Base-by-base conservation (phyloP, 2,888 invertebrate genomes). In the Bombylius discolor region DNA sequence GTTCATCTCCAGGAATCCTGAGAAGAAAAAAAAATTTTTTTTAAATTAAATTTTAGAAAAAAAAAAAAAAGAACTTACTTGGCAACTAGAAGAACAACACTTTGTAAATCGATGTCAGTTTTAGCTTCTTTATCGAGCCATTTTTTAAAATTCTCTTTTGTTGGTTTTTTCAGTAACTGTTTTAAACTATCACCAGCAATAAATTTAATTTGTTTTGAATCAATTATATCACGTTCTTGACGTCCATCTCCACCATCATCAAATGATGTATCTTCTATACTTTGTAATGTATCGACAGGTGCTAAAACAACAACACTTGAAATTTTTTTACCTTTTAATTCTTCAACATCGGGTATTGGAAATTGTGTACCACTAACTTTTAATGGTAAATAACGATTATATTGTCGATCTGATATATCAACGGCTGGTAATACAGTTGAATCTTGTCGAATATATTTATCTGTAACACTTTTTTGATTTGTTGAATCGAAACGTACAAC, bases 291-390 rank as follows among this genome's bases (percentile, higher is more conserved):
- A 69, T 87, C 84, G 4, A 90, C 87, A 0, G 90, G 90, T 5
- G 90, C 90, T 60, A 91, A 70, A 3, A 90, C 89, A 2, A 91
- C 90, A 3, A 91, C 89, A 66, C 89, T 89, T 11, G 87, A 83
- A n/a, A 91, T 83, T 68, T 80, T 83, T 66, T 85, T 84, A 51
- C 87, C 88, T 65, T 79, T 80, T 33, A 91, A 71, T 66, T 84
- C 82, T n/a, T 82, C 81, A 33, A 82, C 83, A 66, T 89, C 86
- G 5, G 90, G 90, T 53, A 90, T 79, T 5, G 91, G 90, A 67
- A 91, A 91, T 64, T 89, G 85, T 36, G 87, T 83, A 1, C 90
- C 90, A 64, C 84, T 88, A 36, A 90, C 86, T 79, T 89, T 89
- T 51, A 91, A 74, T 13, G 90, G 90, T 56, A 91, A 76, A 70